phyloP scores from a whole-genome alignment of 2,797 vertebrate species.

The Carcharodon carcharias region DNA sequence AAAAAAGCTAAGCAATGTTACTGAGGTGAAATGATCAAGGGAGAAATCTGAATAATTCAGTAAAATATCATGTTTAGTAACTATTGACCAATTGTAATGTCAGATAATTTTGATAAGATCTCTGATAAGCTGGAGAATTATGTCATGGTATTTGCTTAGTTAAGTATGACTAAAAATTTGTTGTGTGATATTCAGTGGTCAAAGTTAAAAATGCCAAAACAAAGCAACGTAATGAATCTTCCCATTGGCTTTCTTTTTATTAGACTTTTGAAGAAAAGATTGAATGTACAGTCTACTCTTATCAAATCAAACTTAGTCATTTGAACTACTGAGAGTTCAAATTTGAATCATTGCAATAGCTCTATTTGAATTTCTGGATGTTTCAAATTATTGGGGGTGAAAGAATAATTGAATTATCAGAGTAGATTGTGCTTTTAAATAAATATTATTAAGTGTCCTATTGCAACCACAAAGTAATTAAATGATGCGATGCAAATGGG shows the following conservation, averaged over 20 bases:
- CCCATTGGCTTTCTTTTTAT: background rate
- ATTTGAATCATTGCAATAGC: background rate
- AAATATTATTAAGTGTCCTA: background rate
- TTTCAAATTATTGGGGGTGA: background rate
- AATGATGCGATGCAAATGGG: background rate
- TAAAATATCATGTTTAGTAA: background rate
- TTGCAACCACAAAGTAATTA: background rate
- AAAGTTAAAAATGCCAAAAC: background rate
- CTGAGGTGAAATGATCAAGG: background rate
- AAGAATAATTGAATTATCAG: background rate
- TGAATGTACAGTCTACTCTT: background rate
- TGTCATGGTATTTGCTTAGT: background rate
- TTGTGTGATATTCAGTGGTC: background rate
- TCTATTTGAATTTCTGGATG: background rate
- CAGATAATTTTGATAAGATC: background rate
- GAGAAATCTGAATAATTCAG: background rate
- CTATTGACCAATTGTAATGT: background rate
- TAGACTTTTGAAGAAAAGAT: background rate
- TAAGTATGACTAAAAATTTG: background rate
- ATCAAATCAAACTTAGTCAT: too few species aligned
- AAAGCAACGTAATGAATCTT: background rate
- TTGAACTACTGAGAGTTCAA: background rate
- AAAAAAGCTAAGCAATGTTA: background rate
- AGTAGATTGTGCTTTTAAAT: background rate
- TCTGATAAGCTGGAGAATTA: background rate